Base-by-base conservation (phyloP, 2,797 vertebrate species). In the Echeneis naucrates region DNA sequence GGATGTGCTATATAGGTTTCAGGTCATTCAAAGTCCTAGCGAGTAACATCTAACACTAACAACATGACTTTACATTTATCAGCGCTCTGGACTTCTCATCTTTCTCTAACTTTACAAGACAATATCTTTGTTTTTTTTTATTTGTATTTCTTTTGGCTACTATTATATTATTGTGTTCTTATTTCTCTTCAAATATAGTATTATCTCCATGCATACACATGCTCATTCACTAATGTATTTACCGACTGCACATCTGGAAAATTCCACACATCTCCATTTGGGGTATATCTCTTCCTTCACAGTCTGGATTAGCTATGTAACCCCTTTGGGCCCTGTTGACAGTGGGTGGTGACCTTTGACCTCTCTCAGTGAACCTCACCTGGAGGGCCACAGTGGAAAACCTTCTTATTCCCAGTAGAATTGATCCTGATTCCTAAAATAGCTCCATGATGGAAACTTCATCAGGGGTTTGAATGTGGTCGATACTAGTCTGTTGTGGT, bases 381-480 rank as follows among this genome's bases (percentile, higher is more conserved):
- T 54, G 33, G 26, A 53, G 64, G 72, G 66, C 83, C 71, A 72
- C 50, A 54, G 53, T 77, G 74, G 70, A 90, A 85, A 89, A 63
- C 33, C 48, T 6, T 42, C 3, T 51, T 48, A 59, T 57, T 35
- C 70, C 77, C 81, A 55, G 21, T 40, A 54, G 75, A 70, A 67
- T 53, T 77, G 37, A 44, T 72, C 8, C 44, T 68, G 67, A 47
- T 79, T 65, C 83, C 48, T 63, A 63, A 87, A 80, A 87, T 82
- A 87, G 71, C 27, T 47, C 10, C 30, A 35, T 26, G 44, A 42
- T 83, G 87, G 81, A 90, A 83, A 79, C 62, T 60, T 65, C 80
- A 79, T 72, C 68, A 16, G 30, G 24, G 57, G 24, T 48, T 55
- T 51, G 62, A 76, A 47, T 71, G 67, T 52, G 62, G 67, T 59